A percentile compares a stretch with the other conserved stretches of the same genome.
Conservation (phyloP, 2,797 vertebrate genomes). For the Ctenopoma kingsleyae region DNA sequence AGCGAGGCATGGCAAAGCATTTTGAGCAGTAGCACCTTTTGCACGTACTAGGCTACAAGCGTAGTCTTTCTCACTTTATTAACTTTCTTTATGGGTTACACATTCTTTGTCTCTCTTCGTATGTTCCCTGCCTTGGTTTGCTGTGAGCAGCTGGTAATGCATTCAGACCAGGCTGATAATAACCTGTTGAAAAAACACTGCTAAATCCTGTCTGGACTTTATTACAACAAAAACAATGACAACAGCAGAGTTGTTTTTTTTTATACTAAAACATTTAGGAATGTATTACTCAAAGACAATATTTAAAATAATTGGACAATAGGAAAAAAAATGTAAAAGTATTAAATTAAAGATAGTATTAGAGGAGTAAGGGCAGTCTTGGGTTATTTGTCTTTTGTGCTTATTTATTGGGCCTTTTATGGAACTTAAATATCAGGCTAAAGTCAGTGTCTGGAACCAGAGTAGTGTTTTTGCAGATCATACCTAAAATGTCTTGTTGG, state of each 20-base stretch:
- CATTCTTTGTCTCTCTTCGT: constrained; percentile 6
- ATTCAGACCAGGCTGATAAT: constrained; percentile 11
- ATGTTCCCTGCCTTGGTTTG: constrained; percentile 15
- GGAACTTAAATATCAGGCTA: background rate
- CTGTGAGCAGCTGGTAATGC: background rate
- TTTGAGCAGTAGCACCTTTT: constrained; percentile 14
- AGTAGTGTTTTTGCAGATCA: background rate
- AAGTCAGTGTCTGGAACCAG: constrained; percentile 14
- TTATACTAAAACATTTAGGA: background rate
- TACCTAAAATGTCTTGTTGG: constrained; percentile 24
- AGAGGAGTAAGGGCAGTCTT: background rate
- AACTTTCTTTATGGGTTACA: background rate
- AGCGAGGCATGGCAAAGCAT: constrained; percentile 37
- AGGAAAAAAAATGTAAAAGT: background rate
- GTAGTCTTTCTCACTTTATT: background rate
- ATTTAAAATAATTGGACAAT: background rate
- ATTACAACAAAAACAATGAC: background rate
- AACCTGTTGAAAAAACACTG: constrained; percentile 1
- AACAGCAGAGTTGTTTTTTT: background rate
- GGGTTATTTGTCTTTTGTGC: background rate
- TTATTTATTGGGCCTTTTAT: background rate
- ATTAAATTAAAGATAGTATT: background rate
- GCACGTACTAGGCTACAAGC: constrained; percentile 8
- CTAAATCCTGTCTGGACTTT: constrained; percentile 7
- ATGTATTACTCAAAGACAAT: background rate